Conservation (phyloP, 1,140 invertebrate species). For the Eurosta solidaginis region DNA sequence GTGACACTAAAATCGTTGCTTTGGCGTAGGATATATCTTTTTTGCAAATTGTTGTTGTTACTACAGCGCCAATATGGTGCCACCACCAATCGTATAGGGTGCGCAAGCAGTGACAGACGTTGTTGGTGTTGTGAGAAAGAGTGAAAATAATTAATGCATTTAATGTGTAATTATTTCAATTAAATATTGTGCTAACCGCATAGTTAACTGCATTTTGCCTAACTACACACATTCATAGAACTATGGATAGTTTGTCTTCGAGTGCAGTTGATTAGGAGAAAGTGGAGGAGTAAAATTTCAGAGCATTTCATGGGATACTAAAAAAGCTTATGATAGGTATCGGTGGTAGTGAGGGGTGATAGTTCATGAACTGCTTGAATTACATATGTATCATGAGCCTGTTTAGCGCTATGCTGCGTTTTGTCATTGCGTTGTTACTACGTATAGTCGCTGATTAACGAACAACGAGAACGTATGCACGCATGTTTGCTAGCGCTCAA, state of each 20-base stretch:
- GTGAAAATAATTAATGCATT: conserved; percentile 57
- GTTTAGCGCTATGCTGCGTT: no score
- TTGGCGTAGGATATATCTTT: neutral
- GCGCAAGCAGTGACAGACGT: neutral
- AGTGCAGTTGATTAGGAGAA: no score
- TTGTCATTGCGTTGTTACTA: no score
- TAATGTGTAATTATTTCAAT: conserved; percentile 60
- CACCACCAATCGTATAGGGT: neutral
- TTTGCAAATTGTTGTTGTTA: neutral
- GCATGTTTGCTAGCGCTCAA: no score
- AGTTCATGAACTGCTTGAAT: no score
- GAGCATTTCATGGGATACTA: no score
- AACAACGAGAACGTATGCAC: no score
- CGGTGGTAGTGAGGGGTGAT: no score
- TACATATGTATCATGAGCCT: no score
- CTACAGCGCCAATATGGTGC: conserved; percentile 2
- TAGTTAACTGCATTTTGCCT: neutral
- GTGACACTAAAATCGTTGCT: neutral
- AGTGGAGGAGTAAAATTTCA: no score
- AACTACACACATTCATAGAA: neutral
- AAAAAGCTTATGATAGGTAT: no score
- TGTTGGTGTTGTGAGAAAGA: conserved; percentile 31
- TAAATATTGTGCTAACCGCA: conserved; percentile 42
- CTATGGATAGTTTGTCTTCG: neutral
- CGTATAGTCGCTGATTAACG: no score